Evolutionary conservation across 2,888 invertebrate species (phyloP).

Genomic region (Podotricha telesiphe): DNA sequence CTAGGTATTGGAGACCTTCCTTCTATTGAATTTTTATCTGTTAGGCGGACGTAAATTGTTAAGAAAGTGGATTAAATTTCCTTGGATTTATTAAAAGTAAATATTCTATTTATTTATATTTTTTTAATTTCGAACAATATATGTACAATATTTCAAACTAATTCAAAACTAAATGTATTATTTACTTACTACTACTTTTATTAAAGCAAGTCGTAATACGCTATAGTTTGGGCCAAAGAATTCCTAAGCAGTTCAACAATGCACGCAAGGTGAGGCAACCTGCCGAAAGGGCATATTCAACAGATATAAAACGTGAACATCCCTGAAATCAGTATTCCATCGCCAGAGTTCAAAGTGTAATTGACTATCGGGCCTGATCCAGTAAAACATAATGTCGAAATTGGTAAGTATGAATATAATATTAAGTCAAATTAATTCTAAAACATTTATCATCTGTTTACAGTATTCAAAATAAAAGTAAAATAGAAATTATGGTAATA

Average conservation of each 20-base stretch:
- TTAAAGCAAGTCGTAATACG: constrained; percentile 45
- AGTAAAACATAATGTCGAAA: constrained; percentile 60
- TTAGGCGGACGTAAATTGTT: too few species aligned
- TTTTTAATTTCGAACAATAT: not conserved
- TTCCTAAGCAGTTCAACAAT: constrained; percentile 67
- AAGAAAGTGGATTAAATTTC: too few species aligned
- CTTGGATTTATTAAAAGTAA: too few species aligned
- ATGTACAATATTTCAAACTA: too few species aligned
- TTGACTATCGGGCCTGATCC: constrained; percentile 52
- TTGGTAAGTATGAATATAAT: constrained; percentile 62
- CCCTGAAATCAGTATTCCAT: constrained; percentile 67
- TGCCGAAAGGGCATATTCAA: constrained; percentile 74
- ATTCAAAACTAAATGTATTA: not conserved
- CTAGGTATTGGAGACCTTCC: too few species aligned
- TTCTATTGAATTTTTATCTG: too few species aligned
- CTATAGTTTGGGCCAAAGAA: constrained; percentile 55
- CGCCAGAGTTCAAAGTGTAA: constrained; percentile 57
- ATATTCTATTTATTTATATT: not conserved
- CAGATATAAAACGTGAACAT: constrained; percentile 77
- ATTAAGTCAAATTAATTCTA: too few species aligned
- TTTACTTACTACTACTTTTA: not conserved
- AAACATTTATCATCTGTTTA: too few species aligned
- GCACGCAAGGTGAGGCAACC: constrained; percentile 78
- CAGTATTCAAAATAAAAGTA: too few species aligned
- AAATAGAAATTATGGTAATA: too few species aligned